Evolutionary conservation across 2,797 vertebrate species (phyloP).

Genomic region (Syngnathus acus): DNA sequence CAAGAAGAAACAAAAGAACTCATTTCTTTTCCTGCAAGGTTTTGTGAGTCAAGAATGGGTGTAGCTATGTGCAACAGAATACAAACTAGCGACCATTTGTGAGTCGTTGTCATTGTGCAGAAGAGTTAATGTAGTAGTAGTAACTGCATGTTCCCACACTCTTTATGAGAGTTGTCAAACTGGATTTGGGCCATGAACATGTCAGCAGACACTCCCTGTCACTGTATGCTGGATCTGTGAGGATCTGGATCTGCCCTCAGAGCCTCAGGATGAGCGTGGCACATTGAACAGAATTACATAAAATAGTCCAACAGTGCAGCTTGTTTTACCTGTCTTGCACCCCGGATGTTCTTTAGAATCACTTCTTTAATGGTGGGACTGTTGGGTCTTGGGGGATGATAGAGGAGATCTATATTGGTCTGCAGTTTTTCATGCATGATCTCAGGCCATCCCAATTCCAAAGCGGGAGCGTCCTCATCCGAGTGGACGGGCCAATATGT

Average conservation of each 20-base stretch:
- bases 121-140: neutral
- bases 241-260: constrained; percentile 17
- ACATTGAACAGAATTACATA: neutral
- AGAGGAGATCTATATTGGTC: constrained; percentile 87
- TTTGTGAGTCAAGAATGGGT: neutral
- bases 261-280: constrained; percentile 4
- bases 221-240: constrained; percentile 12
- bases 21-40: neutral
- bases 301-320: neutral
- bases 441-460: constrained; percentile 93
- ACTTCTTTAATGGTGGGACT: constrained; percentile 91
- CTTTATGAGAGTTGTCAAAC: constrained; percentile 40
- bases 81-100: neutral
- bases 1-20: neutral
- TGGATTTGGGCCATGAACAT: constrained; percentile 38
- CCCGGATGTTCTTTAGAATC: constrained; percentile 84
- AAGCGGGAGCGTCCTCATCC: constrained; percentile 84
- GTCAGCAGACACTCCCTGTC: constrained; percentile 37
- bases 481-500: constrained; percentile 94
- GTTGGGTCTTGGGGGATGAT: constrained; percentile 86
- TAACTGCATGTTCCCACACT: constrained; percentile 19
- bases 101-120: neutral
- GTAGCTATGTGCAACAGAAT: neutral
- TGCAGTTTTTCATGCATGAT: constrained; percentile 69
- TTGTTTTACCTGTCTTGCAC: constrained; percentile 88